Base-by-base conservation (phyloP, 2,113 vertebrate genomes). In the Chaetorhynchus papuensis region DNA sequence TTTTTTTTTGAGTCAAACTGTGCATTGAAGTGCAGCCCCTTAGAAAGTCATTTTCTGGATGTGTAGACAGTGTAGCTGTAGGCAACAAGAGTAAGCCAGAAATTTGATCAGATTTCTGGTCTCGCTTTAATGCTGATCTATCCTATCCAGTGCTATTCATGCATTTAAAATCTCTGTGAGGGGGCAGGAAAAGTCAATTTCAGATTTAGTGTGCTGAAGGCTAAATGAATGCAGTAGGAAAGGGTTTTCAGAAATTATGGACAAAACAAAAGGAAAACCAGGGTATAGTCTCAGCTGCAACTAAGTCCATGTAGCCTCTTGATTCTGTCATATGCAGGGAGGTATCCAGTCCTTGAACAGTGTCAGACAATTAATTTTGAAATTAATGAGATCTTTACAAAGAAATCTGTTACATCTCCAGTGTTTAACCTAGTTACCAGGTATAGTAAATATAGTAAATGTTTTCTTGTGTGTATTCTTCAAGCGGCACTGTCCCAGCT, bases 21-120 rank as follows among this genome's bases (percentile, higher is more conserved):
- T 77, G 37, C 54, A 77, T 37, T 83, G 84, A 91, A 70, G 70
- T 69, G 82, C 75, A 88, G 35, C 26, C 26, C 35, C 79, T 85
- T 54, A 89, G 87, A 93, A 94, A 89, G 87, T 88, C 0, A 86
- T 83, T 90, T 85, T 94, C 78, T 57, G 68, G n/a, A 76, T 90
- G 21, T 69, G 39, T 60, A 72, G 66, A 50, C n/a, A 71, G 10
- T 45, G 27, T 80, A 91, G 87, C 94, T 95, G 63, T 66, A 92
- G 90, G 93, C 82, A 91, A 68, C 2, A 10, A 88, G 21, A 77
- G 19, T 31, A 74, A 85, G 42, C 4, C 63, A 87, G 56, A 85
- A 90, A 88, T 72, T 39, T 65, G 54, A 61, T 63, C 81, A 93
- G 72, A 78, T 88, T 95, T 75, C 75, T 91, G 27, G 30, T 88